These are phyloP conservation scores for Lamellibrachia satsuma DNA, from an alignment of 2,888 invertebrate genomes.

Conservation along the genomic window DNA sequence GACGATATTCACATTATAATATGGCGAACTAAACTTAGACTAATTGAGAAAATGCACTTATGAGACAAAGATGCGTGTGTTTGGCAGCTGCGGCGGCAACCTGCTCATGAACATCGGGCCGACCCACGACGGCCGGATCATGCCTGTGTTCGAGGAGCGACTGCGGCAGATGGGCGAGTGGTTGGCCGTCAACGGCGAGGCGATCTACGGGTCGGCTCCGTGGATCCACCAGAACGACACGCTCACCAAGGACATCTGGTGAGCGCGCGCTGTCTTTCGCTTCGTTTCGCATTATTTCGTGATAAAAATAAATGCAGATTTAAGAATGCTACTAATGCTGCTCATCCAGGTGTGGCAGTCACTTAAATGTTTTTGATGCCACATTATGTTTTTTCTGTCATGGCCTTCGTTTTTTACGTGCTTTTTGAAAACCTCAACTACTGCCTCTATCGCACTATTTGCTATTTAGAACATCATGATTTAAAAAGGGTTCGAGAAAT, in stretches of 20 bases:
- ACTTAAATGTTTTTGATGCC: too few species aligned
- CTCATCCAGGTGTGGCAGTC: too few species aligned
- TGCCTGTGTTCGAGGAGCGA: conserved; percentile 85
- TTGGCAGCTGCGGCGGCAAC: conserved; percentile 71
- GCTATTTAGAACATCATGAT: too few species aligned
- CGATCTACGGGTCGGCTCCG: conserved; percentile 80
- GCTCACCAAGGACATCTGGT: conserved; percentile 78
- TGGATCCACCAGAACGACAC: conserved; percentile 83
- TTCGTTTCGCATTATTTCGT: too few species aligned
- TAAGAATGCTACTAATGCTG: too few species aligned
- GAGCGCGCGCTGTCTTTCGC: conserved; percentile 29
- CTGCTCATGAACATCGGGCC: conserved; percentile 85
- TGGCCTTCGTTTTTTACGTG: too few species aligned
- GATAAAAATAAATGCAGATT: too few species aligned
- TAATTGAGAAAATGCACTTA: too few species aligned
- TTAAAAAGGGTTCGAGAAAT: too few species aligned
- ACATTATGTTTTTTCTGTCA: too few species aligned
- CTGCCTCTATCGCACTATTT: too few species aligned
- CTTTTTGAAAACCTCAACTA: too few species aligned
- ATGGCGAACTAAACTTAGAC: not conserved
- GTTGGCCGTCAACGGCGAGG: conserved; percentile 84
- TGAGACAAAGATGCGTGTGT: not conserved
- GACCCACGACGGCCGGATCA: conserved; percentile 84
- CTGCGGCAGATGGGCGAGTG: conserved; percentile 80
- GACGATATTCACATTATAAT: not conserved